These are phyloP conservation scores for Seriola dumerili DNA, from an alignment of 2,113 vertebrate species.

Conservation along the genomic window DNA sequence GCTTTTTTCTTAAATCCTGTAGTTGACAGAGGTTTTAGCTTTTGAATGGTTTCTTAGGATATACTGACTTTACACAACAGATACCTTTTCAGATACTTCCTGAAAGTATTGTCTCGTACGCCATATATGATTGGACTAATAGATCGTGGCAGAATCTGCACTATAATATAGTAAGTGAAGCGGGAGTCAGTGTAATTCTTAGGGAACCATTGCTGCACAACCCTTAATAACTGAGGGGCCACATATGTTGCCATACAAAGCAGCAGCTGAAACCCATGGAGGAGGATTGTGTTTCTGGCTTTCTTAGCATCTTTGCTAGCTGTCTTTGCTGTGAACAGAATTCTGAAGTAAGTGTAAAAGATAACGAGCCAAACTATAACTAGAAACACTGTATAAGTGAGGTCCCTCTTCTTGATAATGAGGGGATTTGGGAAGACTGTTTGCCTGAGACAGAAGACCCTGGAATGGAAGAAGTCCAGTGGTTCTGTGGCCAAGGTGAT, in stretches of 20 bases:
- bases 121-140: slow-evolving; percentile 82
- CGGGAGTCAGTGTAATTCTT: slow-evolving; percentile 34
- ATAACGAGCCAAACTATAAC: slow-evolving; percentile 71
- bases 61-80: slow-evolving; percentile 41
- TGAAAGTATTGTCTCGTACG: slow-evolving; percentile 74
- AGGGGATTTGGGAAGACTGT: slow-evolving; percentile 46
- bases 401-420: slow-evolving; percentile 64
- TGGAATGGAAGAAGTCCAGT: slow-evolving; percentile 49
- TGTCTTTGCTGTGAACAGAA: slow-evolving; percentile 67
- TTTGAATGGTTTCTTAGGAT: background rate
- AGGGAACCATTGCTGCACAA: slow-evolving; percentile 46
- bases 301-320: slow-evolving; percentile 67
- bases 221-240: slow-evolving; percentile 5
- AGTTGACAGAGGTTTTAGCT: background rate
- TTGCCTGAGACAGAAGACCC: slow-evolving; percentile 56
- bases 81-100: slow-evolving; percentile 68
- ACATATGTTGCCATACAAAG: slow-evolving; percentile 77
- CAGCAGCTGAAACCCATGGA: slow-evolving; percentile 78
- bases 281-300: slow-evolving; percentile 79
- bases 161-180: slow-evolving; percentile 67
- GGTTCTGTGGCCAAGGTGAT: slow-evolving; percentile 64
- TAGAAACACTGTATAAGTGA: slow-evolving; percentile 54
- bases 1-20: background rate
- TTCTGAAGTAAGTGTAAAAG: slow-evolving; percentile 71
- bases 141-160: slow-evolving; percentile 76